A percentile compares a stretch with the other conserved stretches of the same genome.
These are phyloP conservation scores for Malurus leucopterus DNA, from an alignment of 2,797 vertebrate species.

Conservation along the genomic window DNA sequence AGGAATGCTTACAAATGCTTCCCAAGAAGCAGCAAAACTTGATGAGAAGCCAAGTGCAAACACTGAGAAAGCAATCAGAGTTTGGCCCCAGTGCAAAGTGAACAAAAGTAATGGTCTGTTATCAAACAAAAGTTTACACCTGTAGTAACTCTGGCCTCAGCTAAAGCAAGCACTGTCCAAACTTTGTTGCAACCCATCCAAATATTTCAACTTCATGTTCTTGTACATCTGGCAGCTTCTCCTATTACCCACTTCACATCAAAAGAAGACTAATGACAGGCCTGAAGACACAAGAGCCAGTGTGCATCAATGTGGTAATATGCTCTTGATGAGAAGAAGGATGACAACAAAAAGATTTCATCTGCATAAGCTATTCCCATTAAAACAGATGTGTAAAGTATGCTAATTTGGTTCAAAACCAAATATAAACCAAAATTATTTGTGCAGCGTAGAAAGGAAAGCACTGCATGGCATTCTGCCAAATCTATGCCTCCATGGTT, in stretches of 20 bases:
- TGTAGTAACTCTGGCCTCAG: background rate
- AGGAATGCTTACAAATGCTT: background rate
- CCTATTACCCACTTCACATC: background rate
- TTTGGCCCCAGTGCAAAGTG: background rate
- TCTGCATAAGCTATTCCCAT: background rate
- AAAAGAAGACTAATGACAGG: background rate
- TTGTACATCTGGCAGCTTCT: background rate
- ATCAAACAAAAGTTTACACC: background rate
- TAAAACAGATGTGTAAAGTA: background rate
- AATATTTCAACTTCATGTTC: background rate
- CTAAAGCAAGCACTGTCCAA: background rate
- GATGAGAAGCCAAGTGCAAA: background rate
- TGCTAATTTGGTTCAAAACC: background rate
- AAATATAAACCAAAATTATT: background rate
- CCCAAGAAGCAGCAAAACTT: background rate
- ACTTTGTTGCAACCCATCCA: background rate
- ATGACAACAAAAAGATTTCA: background rate
- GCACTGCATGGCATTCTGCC: background rate
- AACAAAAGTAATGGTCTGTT: background rate
- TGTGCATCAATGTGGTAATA: background rate
- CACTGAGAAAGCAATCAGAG: background rate
- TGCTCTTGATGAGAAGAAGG: slow-evolving; percentile 5
- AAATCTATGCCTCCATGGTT: background rate
- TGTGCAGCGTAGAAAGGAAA: background rate
- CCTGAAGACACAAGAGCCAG: background rate